A percentile compares a stretch with the other conserved stretches of the same genome.
Evolutionary conservation across 2,888 invertebrate genomes (phyloP).

Genomic region (Fragum sueziense): DNA sequence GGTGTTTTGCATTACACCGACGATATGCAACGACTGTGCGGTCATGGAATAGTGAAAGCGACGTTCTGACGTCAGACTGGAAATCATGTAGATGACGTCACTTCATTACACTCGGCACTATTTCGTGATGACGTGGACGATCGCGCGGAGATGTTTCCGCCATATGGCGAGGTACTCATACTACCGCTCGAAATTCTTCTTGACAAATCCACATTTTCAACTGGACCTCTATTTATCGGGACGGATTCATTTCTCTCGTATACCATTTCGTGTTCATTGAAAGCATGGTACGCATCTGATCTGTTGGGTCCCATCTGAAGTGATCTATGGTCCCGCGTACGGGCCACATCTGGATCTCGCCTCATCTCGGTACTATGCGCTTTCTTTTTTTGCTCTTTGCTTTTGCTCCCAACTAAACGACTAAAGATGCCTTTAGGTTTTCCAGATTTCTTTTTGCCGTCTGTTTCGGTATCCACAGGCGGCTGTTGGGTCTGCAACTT

Average conservation of each 20-base stretch:
- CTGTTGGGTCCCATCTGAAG: background rate
- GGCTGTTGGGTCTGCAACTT: no score
- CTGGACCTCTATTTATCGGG: background rate
- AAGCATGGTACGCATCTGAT: background rate
- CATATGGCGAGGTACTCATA: background rate
- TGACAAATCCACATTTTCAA: background rate
- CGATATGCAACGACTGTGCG: no score
- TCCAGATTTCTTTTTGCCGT: background rate
- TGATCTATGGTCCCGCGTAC: background rate
- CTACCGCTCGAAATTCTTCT: background rate
- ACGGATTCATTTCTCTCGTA: background rate
- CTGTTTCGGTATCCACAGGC: background rate
- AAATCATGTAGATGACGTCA: background rate
- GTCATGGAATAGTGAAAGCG: no score
- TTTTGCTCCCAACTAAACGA: background rate
- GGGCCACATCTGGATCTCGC: background rate
- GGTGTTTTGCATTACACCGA: no score
- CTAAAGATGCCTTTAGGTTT: background rate
- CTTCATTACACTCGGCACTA: constrained; percentile 10
- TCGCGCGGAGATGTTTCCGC: background rate
- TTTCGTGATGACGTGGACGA: background rate
- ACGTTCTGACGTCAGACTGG: no score
- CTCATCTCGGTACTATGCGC: background rate
- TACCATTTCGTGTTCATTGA: background rate
- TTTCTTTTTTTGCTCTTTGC: background rate